A percentile compares a stretch with the other conserved stretches of the same genome.
These are phyloP conservation scores for Glaucomys volans DNA, from an alignment of 2,113 vertebrate species.

Conservation along the genomic window DNA sequence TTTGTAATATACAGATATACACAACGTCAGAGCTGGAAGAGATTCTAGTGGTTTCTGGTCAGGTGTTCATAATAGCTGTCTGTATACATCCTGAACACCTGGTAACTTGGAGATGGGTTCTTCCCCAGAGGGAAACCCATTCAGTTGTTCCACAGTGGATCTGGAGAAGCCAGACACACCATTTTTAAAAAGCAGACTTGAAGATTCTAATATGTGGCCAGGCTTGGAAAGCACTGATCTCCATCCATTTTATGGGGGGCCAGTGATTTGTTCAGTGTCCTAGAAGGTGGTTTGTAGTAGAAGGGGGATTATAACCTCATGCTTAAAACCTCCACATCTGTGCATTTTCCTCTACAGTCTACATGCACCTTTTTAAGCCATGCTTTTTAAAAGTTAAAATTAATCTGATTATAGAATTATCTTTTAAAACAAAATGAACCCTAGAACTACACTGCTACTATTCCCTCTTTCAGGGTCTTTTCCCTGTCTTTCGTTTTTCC, in stretches of 20 bases:
- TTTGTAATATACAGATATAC: background rate
- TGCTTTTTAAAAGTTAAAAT: background rate
- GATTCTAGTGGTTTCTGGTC: background rate
- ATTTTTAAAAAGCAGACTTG: background rate
- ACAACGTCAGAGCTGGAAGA: background rate
- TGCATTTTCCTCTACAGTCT: background rate
- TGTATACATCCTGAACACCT: background rate
- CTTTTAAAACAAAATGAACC: background rate
- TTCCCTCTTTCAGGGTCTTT: background rate
- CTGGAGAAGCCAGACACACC: background rate
- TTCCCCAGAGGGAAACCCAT: background rate
- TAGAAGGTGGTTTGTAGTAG: background rate
- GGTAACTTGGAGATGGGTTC: background rate
- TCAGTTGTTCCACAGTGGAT: background rate
- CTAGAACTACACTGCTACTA: background rate
- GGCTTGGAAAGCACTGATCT: background rate
- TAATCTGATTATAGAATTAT: background rate
- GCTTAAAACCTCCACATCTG: background rate
- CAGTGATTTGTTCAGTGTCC: background rate
- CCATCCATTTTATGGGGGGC: background rate
- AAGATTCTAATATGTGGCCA: background rate
- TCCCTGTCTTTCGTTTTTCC: background rate
- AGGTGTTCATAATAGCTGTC: no score
- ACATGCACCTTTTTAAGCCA: background rate
- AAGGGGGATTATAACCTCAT: background rate